Conservation (phyloP, 2,888 invertebrate species). For the Epirrita christyi region DNA sequence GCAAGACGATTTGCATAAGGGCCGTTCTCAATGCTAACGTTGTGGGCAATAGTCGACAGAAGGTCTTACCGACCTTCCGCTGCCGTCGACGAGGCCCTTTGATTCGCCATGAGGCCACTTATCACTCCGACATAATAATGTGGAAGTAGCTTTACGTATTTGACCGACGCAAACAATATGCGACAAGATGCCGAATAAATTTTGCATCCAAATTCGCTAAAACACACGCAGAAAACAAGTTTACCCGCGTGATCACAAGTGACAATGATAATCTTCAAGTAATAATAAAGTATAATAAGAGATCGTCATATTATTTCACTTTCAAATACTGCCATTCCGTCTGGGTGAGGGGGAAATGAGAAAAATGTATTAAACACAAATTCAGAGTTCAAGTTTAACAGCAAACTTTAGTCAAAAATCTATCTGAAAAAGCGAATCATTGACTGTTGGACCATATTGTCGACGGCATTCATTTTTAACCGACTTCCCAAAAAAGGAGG, state of each 20-base stretch:
- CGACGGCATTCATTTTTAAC: no score
- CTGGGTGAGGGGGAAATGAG: no score
- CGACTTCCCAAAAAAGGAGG: no score
- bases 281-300: no score
- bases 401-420: no score
- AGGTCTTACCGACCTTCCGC: conserved; percentile 73
- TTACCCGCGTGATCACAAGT: conserved; percentile 24
- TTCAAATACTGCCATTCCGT: conserved; percentile 20
- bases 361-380: no score
- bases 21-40: conserved; percentile 70
- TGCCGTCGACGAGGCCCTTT: conserved; percentile 70
- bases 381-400: no score
- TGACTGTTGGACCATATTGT: no score
- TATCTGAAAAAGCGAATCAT: no score
- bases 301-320: neutral
- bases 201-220: conserved; percentile 44
- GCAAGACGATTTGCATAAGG: conserved; percentile 78
- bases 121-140: conserved; percentile 47
- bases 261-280: conserved; percentile 21
- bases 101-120: conserved; percentile 70
- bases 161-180: conserved; percentile 32
- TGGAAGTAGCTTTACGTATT: conserved; percentile 44
- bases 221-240: conserved; percentile 24
- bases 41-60: conserved; percentile 64
- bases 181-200: conserved; percentile 42